Evolutionary conservation across 2,888 invertebrate genomes (phyloP).

Genomic region (Acanthosepion lycidas): DNA sequence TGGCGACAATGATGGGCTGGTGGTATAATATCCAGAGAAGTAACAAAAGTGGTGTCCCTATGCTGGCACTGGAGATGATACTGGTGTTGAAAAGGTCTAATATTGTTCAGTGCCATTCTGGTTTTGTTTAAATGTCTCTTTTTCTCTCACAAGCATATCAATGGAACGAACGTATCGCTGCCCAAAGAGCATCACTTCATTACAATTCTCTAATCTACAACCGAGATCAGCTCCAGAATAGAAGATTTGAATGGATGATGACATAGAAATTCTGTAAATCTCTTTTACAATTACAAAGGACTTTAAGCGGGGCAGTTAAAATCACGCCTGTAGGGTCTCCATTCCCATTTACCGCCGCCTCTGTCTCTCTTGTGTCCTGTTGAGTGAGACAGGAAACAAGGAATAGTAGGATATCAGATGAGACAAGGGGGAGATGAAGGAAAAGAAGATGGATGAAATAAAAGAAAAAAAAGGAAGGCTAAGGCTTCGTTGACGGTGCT

Average conservation of each 20-base stretch:
- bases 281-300: constrained; percentile 1
- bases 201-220: constrained; percentile 7
- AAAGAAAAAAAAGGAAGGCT: not conserved
- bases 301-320: constrained; percentile 12
- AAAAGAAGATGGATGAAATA: not conserved
- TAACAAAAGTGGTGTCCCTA: not conserved
- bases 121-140: not conserved
- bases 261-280: not conserved
- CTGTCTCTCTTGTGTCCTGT: not conserved
- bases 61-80: constrained; percentile 15
- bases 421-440: not conserved
- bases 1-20: not conserved
- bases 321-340: not conserved
- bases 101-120: not conserved
- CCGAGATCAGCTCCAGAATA: not conserved
- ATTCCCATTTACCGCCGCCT: not conserved
- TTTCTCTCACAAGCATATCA: not conserved
- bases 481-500: not conserved
- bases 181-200: not conserved
- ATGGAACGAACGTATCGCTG: not conserved
- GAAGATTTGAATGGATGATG: not conserved
- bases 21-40: not conserved
- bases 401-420: not conserved
- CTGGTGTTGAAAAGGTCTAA: not conserved
- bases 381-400: not conserved